These are phyloP conservation scores for Pampusana beccarii DNA, from an alignment of 2,113 vertebrate species.

Conservation along the genomic window DNA sequence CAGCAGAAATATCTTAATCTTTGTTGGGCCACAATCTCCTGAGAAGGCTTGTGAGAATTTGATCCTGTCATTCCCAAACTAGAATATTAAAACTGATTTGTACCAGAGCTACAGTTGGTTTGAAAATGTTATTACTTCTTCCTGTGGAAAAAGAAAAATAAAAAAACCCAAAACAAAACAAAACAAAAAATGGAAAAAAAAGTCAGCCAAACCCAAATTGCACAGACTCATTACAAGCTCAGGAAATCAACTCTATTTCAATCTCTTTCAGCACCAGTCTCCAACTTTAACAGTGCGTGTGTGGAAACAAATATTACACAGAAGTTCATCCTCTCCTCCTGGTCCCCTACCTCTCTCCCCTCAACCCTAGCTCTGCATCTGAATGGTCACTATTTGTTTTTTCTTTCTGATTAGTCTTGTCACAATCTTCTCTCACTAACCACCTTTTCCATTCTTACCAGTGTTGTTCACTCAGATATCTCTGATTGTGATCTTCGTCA, in stretches of 20 bases:
- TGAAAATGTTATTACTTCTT: constrained; percentile 48
- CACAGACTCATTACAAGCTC: constrained; percentile 53
- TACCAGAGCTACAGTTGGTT: neutral
- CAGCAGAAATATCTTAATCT: constrained; percentile 49
- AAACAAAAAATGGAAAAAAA: constrained; percentile 16
- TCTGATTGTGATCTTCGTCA: neutral
- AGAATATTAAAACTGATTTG: constrained; percentile 51
- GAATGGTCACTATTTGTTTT: neutral
- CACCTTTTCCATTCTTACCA: neutral
- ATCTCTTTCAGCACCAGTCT: constrained; percentile 47
- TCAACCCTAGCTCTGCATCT: neutral
- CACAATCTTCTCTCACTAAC: neutral
- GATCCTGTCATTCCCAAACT: constrained; percentile 56
- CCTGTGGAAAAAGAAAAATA: constrained; percentile 24
- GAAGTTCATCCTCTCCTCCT: neutral
- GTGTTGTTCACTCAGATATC: neutral
- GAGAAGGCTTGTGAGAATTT: constrained; percentile 56
- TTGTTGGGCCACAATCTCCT: constrained; percentile 17
- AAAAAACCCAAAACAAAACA: neutral
- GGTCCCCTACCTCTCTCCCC: neutral
- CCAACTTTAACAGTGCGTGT: neutral
- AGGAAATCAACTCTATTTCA: constrained; percentile 63
- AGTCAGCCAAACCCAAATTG: constrained; percentile 56
- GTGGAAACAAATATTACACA: constrained; percentile 32
- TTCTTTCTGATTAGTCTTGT: neutral